A percentile compares a stretch with the other conserved stretches of the same genome.
phyloP scores from a whole-genome alignment of 2,888 invertebrate species.

The Agrotis puta region DNA sequence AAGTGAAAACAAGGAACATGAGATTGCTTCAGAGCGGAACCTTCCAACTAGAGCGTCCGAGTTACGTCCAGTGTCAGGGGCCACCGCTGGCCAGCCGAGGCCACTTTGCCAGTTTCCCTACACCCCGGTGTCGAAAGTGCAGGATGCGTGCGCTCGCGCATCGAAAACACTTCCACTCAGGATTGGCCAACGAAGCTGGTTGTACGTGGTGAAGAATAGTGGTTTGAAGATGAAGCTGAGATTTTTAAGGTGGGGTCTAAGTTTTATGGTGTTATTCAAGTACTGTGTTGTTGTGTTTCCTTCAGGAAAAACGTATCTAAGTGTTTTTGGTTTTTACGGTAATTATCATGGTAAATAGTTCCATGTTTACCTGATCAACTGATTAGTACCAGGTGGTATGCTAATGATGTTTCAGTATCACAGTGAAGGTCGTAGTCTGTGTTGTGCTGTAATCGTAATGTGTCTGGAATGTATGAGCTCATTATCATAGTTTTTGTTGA shows the following conservation, averaged over 20 bases:
- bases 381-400: not conserved
- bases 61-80: slow-evolving; percentile 55
- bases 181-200: slow-evolving; percentile 34
- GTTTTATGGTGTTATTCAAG: not conserved
- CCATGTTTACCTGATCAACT: not conserved
- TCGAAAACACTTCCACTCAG: slow-evolving; percentile 51
- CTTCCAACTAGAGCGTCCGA: slow-evolving; percentile 26
- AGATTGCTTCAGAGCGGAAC: slow-evolving; percentile 52
- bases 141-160: slow-evolving; percentile 40
- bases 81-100: slow-evolving; percentile 11
- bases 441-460: not conserved
- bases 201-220: slow-evolving; percentile 38
- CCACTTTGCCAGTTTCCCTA: slow-evolving; percentile 58
- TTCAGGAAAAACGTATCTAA: no score
- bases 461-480: no score
- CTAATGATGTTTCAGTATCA: not conserved
- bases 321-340: no score
- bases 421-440: not conserved
- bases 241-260: slow-evolving; percentile 51
- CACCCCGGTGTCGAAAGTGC: slow-evolving; percentile 46
- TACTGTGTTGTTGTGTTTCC: not conserved
- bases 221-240: slow-evolving; percentile 47
- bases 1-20: slow-evolving; percentile 60
- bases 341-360: no score
- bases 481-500: not conserved